Percentiles rank a stretch among this genome's conserved stretches.
Evolutionary conservation across 1,140 invertebrate species (phyloP).

Genomic region (Drosophila lini): DNA sequence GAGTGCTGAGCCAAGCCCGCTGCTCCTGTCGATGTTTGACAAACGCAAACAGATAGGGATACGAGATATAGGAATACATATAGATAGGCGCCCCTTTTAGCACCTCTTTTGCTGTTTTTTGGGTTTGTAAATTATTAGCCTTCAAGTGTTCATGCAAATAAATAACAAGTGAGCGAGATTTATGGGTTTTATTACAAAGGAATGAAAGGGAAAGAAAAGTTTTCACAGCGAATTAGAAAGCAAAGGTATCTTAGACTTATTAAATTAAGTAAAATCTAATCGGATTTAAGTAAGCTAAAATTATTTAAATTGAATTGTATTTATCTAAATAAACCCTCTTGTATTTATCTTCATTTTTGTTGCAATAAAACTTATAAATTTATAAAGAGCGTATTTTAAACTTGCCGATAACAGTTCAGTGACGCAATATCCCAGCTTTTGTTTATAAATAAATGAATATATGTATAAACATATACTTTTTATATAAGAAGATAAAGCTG

Average conservation of each 20-base stretch:
- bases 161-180: constrained; percentile 70
- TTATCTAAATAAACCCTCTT: neutral
- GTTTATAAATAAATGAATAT: constrained; percentile 5
- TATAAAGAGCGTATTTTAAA: neutral
- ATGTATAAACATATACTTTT: neutral
- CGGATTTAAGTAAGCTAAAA: neutral
- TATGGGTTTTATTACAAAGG: constrained; percentile 36
- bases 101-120: constrained; percentile 18
- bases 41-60: constrained; percentile 67
- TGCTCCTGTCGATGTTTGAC: constrained; percentile 61
- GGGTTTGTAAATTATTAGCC: constrained; percentile 18
- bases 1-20: constrained; percentile 51
- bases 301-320: neutral
- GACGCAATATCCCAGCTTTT: neutral
- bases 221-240: neutral
- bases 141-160: constrained; percentile 73
- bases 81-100: constrained; percentile 56
- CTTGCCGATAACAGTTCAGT: neutral
- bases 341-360: neutral
- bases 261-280: neutral
- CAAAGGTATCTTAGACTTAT: neutral
- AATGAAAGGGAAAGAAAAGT: neutral
- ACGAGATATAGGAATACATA: constrained; percentile 26
- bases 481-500: constrained; percentile 3
- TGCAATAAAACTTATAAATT: neutral